phyloP scores from a whole-genome alignment of 2,113 vertebrate genomes.

The Tinamus guttatus region DNA sequence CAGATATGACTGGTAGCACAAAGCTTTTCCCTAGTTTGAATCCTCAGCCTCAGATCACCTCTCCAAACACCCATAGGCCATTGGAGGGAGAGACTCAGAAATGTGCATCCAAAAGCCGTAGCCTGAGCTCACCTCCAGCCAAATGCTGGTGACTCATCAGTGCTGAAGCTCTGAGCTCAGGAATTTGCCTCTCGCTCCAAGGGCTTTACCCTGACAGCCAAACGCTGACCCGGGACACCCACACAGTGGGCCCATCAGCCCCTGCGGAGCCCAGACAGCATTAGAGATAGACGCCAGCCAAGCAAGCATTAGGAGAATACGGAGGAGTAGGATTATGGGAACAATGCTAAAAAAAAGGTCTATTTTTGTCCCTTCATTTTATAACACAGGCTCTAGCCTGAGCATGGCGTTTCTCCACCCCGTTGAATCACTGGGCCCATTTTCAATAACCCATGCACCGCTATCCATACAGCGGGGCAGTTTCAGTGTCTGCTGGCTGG shows the following conservation, averaged over 20 bases:
- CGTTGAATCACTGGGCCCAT: background rate
- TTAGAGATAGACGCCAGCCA: background rate
- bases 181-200: background rate
- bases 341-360: background rate
- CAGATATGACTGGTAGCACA: background rate
- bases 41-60: background rate
- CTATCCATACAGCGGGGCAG: background rate
- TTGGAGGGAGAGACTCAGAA: background rate
- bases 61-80: fast-evolving
- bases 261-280: background rate
- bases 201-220: background rate
- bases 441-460: background rate
- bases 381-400: background rate
- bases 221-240: background rate
- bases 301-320: background rate
- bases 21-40: background rate
- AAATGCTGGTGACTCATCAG: background rate
- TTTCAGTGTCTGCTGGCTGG: background rate
- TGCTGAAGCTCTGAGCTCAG: background rate
- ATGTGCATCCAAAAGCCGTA: background rate
- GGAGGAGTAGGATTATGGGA: background rate
- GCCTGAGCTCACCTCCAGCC: background rate
- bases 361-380: background rate
- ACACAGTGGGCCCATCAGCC: background rate
- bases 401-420: background rate